A percentile compares a stretch with the other conserved stretches of the same genome.
These are phyloP conservation scores for Eupithecia exiguata DNA, from an alignment of 2,888 invertebrate species.

Conservation along the genomic window DNA sequence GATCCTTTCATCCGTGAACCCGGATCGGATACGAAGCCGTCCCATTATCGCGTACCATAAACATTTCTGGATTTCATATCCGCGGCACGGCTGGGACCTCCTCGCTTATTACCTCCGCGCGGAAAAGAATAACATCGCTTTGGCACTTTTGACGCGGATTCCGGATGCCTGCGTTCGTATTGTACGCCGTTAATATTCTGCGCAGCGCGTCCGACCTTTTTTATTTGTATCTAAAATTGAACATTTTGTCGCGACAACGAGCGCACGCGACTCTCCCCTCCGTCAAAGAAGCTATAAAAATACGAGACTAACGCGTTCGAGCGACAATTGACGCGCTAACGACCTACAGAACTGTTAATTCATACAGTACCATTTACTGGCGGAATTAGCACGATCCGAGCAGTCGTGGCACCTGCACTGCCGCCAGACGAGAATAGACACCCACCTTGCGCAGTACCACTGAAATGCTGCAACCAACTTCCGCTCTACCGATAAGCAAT, in stretches of 20 bases:
- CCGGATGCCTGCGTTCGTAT: constrained; percentile 83
- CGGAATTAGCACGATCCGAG: constrained; percentile 50
- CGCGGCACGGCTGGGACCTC: constrained; percentile 75
- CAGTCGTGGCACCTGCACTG: constrained; percentile 27
- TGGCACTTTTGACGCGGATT: constrained; percentile 82
- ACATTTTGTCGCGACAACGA: constrained; percentile 83
- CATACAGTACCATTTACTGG: constrained; percentile 58
- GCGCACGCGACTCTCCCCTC: constrained; percentile 72
- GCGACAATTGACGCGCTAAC: constrained; percentile 70
- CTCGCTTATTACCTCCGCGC: constrained; percentile 79
- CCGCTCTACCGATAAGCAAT: constrained; percentile 28
- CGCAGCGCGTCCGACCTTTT: constrained; percentile 82
- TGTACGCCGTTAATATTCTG: constrained; percentile 83
- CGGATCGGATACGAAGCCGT: constrained; percentile 76
- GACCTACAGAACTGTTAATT: constrained; percentile 60
- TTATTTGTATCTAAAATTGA: constrained; percentile 84
- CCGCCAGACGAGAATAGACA: constrained; percentile 31
- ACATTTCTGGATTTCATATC: constrained; percentile 83
- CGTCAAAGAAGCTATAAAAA: constrained; percentile 77
- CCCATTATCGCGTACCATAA: constrained; percentile 78
- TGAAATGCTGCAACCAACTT: constrained; percentile 24
- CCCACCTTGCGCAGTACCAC: constrained; percentile 20
- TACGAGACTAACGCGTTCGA: constrained; percentile 64
- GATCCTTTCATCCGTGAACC: constrained; percentile 72
- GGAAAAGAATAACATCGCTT: constrained; percentile 83